Conservation (phyloP, 1,140 invertebrate species). For the Magallana gigas region DNA sequence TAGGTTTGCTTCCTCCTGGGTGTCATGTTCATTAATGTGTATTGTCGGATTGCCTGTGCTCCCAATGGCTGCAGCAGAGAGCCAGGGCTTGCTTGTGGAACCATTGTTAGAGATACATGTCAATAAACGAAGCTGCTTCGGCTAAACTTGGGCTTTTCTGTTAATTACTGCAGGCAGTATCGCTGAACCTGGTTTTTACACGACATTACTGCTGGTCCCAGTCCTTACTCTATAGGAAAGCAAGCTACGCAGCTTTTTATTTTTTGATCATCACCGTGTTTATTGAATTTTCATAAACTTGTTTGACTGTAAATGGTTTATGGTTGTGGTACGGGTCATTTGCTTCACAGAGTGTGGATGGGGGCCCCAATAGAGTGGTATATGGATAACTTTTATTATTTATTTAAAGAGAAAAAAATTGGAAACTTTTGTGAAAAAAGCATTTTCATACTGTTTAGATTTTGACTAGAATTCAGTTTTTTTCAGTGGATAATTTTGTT, state of each 20-base stretch:
- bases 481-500: too few relatives aligned
- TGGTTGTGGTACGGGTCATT: not conserved
- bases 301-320: not conserved
- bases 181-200: conserved; percentile 4
- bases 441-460: too few relatives aligned
- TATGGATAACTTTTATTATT: not conserved
- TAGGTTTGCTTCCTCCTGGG: conserved; percentile 4
- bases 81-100: not conserved
- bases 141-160: not conserved
- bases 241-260: not conserved
- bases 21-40: conserved; percentile 4
- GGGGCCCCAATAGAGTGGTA: not conserved
- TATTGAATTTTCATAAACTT: conserved; percentile 29
- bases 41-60: conserved; percentile 27
- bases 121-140: not conserved
- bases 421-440: not conserved
- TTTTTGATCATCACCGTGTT: not conserved
- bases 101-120: conserved; percentile 15
- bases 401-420: not conserved
- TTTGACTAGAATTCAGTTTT: too few relatives aligned
- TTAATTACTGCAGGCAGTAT: not conserved
- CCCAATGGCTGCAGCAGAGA: not conserved
- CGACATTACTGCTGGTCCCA: not conserved
- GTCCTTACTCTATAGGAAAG: not conserved
- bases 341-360: not conserved